phyloP scores from a whole-genome alignment of 2,797 vertebrate genomes.

The Neoniphon sammara region DNA sequence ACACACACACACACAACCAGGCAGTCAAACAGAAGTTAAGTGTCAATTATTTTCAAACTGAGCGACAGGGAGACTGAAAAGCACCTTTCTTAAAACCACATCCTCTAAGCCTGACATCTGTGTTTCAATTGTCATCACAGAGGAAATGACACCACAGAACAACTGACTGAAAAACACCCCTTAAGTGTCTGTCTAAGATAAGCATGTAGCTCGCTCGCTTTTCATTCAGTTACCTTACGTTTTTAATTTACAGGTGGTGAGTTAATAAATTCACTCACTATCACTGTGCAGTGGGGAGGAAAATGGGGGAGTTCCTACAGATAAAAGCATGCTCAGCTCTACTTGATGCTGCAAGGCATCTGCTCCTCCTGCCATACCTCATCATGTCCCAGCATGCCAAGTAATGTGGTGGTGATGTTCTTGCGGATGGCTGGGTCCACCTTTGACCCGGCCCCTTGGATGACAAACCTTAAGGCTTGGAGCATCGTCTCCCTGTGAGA shows the following conservation, averaged over 20 bases:
- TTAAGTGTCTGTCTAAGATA: background rate
- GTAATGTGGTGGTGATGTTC: constrained; percentile 88
- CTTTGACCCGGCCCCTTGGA: constrained; percentile 94
- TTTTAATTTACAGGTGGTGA: background rate
- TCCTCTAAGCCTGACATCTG: constrained; percentile 72
- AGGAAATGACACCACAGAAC: constrained; percentile 31
- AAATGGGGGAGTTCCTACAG: background rate
- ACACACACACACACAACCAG: constrained; percentile 22
- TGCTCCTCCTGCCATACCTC: constrained; percentile 86
- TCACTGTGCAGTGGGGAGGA: background rate
- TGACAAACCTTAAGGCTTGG: constrained; percentile 95
- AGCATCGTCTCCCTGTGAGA: constrained; percentile 94
- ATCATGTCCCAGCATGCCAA: constrained; percentile 97
- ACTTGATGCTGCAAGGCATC: constrained; percentile 23
- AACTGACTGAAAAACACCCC: constrained; percentile 13
- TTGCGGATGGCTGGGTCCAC: constrained; percentile 93
- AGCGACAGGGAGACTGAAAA: constrained; percentile 39
- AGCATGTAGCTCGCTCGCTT: background rate
- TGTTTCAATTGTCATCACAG: constrained; percentile 55
- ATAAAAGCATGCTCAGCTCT: background rate
- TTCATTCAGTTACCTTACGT: background rate
- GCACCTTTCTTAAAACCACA: constrained; percentile 75
- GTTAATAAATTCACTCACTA: background rate
- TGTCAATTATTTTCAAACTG: constrained; percentile 37
- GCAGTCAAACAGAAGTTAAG: constrained; percentile 21